A percentile compares a stretch with the other conserved stretches of the same genome.
Evolutionary conservation across 2,113 vertebrate genomes (phyloP).

Genomic region (Eurypyga helias): DNA sequence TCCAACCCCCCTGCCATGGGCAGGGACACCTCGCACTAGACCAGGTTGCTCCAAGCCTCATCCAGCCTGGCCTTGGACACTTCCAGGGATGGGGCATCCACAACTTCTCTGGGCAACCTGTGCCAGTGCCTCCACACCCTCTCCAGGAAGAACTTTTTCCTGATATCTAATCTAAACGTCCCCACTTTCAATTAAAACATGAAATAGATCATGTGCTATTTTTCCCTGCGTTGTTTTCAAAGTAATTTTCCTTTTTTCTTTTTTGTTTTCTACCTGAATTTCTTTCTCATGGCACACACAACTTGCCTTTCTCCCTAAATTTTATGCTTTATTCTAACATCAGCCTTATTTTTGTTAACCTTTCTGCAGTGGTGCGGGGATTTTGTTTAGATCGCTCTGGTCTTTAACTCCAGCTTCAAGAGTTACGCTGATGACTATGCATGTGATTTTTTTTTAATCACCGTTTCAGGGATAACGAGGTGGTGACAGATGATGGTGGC

Average conservation of each 20-base stretch:
- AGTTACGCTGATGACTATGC: rapidly evolving
- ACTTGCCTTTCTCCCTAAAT: not conserved
- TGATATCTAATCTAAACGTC: too few relatives aligned
- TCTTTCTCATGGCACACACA: not conserved
- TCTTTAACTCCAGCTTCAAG: not conserved
- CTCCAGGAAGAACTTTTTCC: too few relatives aligned
- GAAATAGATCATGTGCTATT: not conserved
- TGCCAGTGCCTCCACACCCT: too few relatives aligned
- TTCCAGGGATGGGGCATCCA: too few relatives aligned
- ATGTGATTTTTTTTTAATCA: not conserved
- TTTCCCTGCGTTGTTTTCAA: conserved; percentile 34
- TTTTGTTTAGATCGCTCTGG: not conserved
- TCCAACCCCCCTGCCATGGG: too few relatives aligned
- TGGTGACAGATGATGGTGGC: not conserved
- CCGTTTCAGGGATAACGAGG: not conserved
- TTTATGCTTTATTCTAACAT: not conserved
- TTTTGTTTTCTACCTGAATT: not conserved
- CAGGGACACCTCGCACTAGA: too few relatives aligned
- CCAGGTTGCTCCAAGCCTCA: too few relatives aligned
- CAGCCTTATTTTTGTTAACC: not conserved
- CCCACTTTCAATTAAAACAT: too few relatives aligned
- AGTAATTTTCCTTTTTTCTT: not conserved
- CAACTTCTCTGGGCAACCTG: too few relatives aligned
- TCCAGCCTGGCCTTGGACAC: too few relatives aligned
- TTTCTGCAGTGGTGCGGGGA: not conserved